Percentiles rank a stretch among this genome's conserved stretches.
phyloP scores from a whole-genome alignment of 2,888 invertebrate genomes.

The Leptura quadrifasciata region DNA sequence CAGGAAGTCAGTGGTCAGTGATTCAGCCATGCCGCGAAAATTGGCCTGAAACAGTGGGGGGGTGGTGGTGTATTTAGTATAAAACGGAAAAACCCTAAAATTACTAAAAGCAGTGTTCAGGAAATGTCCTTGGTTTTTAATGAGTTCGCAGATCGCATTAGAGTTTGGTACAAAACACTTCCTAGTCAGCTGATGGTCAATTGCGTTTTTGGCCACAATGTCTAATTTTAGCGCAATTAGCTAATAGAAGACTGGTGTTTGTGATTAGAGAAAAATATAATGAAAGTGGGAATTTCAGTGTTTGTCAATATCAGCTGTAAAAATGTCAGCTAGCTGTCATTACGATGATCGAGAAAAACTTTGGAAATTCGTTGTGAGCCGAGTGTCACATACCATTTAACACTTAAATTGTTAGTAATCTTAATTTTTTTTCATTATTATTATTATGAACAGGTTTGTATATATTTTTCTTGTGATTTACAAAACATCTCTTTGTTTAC shows the following conservation, averaged over 20 bases:
- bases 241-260: conserved; percentile 43
- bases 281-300: conserved; percentile 56
- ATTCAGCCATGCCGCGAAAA: too few relatives aligned
- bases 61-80: background rate
- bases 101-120: conserved; percentile 28
- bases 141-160: conserved; percentile 58
- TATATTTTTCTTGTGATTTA: conserved; percentile 30
- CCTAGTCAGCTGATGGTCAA: conserved; percentile 70
- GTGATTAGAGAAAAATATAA: conserved; percentile 45
- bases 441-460: conserved; percentile 42
- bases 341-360: conserved; percentile 65
- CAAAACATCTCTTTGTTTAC: conserved; percentile 61
- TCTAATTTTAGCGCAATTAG: conserved; percentile 60
- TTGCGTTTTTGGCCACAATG: conserved; percentile 67
- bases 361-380: conserved; percentile 64
- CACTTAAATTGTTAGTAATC: conserved; percentile 26
- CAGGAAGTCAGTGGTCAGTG: too few relatives aligned
- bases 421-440: conserved; percentile 39
- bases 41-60: too few relatives aligned
- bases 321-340: conserved; percentile 69
- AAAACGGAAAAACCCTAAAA: conserved; percentile 12
- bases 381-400: conserved; percentile 56
- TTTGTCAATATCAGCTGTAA: conserved; percentile 70
- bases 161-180: conserved; percentile 64
- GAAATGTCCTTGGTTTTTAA: conserved; percentile 63